Evolutionary conservation across 2,113 vertebrate genomes (phyloP).

Genomic region (Struthio camelus): DNA sequence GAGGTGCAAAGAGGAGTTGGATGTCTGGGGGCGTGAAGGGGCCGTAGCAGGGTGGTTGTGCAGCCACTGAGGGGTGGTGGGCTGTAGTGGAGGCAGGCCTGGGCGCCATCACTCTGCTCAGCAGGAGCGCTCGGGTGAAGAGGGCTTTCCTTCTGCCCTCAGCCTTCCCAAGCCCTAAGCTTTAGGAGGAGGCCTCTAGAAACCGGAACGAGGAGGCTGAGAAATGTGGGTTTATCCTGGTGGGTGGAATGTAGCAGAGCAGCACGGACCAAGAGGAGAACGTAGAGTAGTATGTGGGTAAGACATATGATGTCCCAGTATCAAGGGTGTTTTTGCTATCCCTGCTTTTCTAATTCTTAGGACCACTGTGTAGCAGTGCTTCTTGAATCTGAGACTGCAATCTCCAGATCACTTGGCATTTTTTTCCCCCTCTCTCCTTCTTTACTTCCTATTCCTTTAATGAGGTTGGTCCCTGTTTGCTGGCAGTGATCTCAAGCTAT

Average conservation of each 20-base stretch:
- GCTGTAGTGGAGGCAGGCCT: no score
- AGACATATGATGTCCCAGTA: no score
- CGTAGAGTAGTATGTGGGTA: no score
- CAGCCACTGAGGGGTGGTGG: no score
- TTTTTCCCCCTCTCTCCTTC: no score
- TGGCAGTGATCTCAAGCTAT: rapidly evolving
- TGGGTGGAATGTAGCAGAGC: rapidly evolving
- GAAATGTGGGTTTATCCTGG: rapidly evolving
- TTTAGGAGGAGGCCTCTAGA: neutral
- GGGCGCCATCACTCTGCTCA: no score
- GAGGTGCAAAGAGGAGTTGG: no score
- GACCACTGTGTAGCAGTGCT: neutral
- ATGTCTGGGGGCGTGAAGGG: no score
- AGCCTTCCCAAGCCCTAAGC: no score
- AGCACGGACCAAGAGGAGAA: neutral
- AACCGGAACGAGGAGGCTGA: rapidly evolving
- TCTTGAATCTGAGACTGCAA: neutral
- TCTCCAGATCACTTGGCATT: neutral
- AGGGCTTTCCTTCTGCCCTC: neutral
- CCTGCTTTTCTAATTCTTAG: rapidly evolving
- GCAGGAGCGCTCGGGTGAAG: neutral
- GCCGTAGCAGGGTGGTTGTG: no score
- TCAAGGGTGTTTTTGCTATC: neutral
- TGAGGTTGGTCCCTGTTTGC: neutral
- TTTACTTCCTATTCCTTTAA: neutral